Conservation (phyloP, 2,888 invertebrate genomes). For the Habrosyne pyritoides region DNA sequence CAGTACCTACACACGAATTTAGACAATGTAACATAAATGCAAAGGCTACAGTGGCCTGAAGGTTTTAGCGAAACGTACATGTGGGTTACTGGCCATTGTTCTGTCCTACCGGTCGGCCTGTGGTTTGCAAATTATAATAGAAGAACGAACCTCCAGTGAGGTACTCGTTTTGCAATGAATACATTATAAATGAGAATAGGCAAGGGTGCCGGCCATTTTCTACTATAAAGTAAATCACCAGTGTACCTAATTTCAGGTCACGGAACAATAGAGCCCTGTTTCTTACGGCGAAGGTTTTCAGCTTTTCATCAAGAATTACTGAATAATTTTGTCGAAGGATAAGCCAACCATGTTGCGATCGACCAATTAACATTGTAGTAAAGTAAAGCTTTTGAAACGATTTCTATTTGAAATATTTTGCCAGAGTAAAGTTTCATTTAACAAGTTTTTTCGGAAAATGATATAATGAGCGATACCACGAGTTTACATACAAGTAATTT, state of each 20-base stretch:
- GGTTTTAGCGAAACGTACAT: neutral
- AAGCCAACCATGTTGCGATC: neutral
- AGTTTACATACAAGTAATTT: no score
- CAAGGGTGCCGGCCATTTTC: slow-evolving; percentile 19
- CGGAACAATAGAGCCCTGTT: slow-evolving; percentile 7
- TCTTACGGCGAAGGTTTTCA: neutral
- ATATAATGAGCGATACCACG: no score
- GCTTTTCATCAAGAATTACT: neutral
- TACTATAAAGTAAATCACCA: slow-evolving; percentile 13
- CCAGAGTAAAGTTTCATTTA: no score
- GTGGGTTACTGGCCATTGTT: slow-evolving; percentile 3
- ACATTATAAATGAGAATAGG: slow-evolving; percentile 29
- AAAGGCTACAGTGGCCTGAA: neutral
- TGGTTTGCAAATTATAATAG: slow-evolving; percentile 23
- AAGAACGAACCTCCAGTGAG: slow-evolving; percentile 20
- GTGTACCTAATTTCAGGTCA: slow-evolving; percentile 7
- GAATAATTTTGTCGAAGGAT: neutral
- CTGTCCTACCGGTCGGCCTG: neutral
- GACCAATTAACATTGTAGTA: no score
- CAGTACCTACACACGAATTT: neutral
- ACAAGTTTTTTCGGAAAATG: no score
- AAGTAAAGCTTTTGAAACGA: no score
- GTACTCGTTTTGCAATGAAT: slow-evolving; percentile 24
- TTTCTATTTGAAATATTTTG: no score
- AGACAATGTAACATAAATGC: neutral